Conservation (phyloP, 2,888 invertebrate genomes). For the Dasysyrphus tricinctus region DNA sequence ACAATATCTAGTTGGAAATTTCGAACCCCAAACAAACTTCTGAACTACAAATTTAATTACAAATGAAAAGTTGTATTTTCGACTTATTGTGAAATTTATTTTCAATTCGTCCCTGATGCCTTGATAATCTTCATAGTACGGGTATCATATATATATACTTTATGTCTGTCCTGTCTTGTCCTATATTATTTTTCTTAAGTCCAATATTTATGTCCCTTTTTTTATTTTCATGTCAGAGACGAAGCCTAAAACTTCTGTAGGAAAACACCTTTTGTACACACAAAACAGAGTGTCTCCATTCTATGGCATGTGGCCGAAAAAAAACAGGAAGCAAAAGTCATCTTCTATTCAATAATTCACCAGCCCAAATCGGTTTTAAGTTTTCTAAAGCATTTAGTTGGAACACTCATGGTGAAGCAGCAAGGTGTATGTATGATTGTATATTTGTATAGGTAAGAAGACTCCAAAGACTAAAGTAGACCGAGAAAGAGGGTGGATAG, state of each 20-base stretch:
- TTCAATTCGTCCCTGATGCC: constrained; percentile 1
- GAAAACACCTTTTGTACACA: constrained; percentile 60
- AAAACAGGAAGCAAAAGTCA: constrained; percentile 71
- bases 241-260: constrained; percentile 50
- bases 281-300: constrained; percentile 23
- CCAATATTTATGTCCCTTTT: neutral
- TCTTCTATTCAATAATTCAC: constrained; percentile 72
- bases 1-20: no score
- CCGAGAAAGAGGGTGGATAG: no score
- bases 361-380: constrained; percentile 71
- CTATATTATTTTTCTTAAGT: constrained; percentile 29
- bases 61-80: neutral
- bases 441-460: neutral
- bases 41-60: no score
- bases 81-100: neutral
- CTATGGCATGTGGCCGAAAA: constrained; percentile 55
- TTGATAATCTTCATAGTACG: neutral
- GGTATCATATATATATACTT: constrained; percentile 1
- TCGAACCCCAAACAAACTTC: no score
- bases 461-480: neutral
- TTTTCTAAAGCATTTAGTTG: constrained; percentile 71
- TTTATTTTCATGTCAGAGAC: constrained; percentile 16
- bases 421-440: neutral
- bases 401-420: constrained; percentile 10
- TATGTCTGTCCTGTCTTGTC: neutral